phyloP scores from a whole-genome alignment of 2,888 invertebrate species.

The Xanthia togata region DNA sequence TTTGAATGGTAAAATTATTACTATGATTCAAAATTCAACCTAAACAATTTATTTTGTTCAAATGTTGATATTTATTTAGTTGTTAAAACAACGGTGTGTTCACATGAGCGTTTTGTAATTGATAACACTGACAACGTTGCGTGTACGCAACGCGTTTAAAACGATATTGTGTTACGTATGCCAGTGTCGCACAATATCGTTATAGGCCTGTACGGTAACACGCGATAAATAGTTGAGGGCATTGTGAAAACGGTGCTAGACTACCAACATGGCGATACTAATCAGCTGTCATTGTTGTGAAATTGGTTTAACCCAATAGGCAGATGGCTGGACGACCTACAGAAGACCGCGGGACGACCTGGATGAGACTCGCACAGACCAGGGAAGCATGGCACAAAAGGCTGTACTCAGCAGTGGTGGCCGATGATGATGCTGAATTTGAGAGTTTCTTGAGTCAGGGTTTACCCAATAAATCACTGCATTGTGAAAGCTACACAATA shows the following conservation, averaged over 20 bases:
- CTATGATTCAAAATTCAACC: neutral
- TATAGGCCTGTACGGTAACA: conserved; percentile 14
- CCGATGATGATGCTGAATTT: too few relatives aligned
- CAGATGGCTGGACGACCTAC: too few relatives aligned
- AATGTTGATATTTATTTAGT: conserved; percentile 25
- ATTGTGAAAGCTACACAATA: neutral
- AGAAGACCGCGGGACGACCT: too few relatives aligned
- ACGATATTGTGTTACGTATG: conserved; percentile 21
- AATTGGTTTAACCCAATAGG: neutral
- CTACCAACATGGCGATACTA: neutral
- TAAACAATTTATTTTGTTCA: conserved; percentile 10
- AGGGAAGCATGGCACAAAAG: too few relatives aligned
- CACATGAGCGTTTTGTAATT: conserved; percentile 43
- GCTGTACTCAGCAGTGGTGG: too few relatives aligned
- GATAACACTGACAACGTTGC: conserved; percentile 33
- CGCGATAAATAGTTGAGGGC: conserved; percentile 13
- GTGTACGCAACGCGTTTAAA: conserved; percentile 32
- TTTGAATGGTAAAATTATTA: neutral
- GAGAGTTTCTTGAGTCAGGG: neutral
- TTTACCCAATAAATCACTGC: too few relatives aligned
- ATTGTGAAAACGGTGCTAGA: neutral
- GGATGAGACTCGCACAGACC: too few relatives aligned
- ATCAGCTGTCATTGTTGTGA: neutral
- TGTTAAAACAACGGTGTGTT: conserved; percentile 27
- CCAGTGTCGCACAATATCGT: conserved; percentile 31